These are phyloP conservation scores for Adelosebastes latens DNA, from an alignment of 2,797 vertebrate species.

Conservation along the genomic window DNA sequence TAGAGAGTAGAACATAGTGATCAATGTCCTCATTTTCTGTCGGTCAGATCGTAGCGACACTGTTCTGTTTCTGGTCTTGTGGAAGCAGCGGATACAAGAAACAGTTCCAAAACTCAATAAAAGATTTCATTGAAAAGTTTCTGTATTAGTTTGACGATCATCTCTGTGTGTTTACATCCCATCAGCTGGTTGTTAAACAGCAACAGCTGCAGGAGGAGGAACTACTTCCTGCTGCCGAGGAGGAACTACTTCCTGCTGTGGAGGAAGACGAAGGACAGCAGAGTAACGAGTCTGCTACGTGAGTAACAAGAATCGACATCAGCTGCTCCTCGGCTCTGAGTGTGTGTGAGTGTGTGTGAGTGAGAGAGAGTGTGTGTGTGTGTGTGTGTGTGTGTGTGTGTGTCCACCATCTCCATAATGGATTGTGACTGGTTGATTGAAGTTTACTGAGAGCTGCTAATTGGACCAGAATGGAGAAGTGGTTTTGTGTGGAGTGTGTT, in stretches of 20 bases:
- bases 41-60: too few relatives aligned
- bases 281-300: not conserved
- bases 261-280: not conserved
- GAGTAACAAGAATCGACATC: not conserved
- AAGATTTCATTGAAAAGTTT: too few relatives aligned
- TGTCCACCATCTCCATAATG: constrained; percentile 41
- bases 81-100: not conserved
- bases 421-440: constrained; percentile 66
- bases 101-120: too few relatives aligned
- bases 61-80: not conserved
- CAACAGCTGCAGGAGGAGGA: not conserved
- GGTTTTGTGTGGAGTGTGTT: constrained; percentile 12
- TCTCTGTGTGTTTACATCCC: not conserved
- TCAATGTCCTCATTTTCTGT: too few relatives aligned
- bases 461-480: constrained; percentile 55
- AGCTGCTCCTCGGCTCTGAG: not conserved
- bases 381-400: not conserved
- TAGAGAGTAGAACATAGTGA: too few relatives aligned
- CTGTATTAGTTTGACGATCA: not conserved
- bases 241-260: not conserved
- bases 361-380: too few relatives aligned
- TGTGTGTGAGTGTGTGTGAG: constrained; percentile 5
- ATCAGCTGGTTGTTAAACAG: not conserved
- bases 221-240: too few relatives aligned
- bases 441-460: constrained; percentile 63